Evolutionary conservation across 2,797 vertebrate genomes (phyloP).

Genomic region (Artibeus jamaicensis): DNA sequence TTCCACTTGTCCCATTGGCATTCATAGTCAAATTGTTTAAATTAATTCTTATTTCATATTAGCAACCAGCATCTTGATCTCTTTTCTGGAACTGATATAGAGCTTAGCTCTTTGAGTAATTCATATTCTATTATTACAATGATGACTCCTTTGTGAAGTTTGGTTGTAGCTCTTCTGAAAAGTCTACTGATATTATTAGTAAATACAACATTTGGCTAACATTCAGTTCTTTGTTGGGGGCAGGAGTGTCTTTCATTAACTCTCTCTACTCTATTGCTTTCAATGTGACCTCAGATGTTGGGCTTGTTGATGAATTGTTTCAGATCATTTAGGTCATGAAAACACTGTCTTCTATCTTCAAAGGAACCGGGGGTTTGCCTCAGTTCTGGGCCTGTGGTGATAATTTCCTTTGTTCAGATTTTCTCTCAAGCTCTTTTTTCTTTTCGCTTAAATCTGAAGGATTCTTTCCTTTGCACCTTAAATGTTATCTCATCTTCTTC

Average conservation of each 20-base stretch:
- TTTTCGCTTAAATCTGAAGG: slow-evolving; percentile 30
- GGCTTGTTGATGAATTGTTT: background rate
- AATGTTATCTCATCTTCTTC: slow-evolving; percentile 37
- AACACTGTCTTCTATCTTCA: background rate
- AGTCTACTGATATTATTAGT: background rate
- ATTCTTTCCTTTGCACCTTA: slow-evolving; percentile 46
- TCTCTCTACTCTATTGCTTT: background rate
- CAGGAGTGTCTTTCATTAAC: background rate
- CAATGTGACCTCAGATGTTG: background rate
- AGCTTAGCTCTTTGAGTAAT: background rate
- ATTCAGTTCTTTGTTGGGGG: background rate
- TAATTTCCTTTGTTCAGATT: background rate
- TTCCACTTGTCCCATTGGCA: background rate
- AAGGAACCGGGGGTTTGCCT: background rate
- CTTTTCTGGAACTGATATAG: background rate
- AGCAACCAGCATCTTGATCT: background rate
- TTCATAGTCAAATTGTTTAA: background rate
- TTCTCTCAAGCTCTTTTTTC: slow-evolving; percentile 43
- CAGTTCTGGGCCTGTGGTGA: background rate
- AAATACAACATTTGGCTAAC: background rate
- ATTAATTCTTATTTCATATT: background rate
- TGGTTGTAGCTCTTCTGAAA: background rate
- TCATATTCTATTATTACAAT: background rate
- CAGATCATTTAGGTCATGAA: slow-evolving; percentile 23
- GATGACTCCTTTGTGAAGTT: background rate